phyloP scores from a whole-genome alignment of 2,113 vertebrate species.

The Hippolais icterina region DNA sequence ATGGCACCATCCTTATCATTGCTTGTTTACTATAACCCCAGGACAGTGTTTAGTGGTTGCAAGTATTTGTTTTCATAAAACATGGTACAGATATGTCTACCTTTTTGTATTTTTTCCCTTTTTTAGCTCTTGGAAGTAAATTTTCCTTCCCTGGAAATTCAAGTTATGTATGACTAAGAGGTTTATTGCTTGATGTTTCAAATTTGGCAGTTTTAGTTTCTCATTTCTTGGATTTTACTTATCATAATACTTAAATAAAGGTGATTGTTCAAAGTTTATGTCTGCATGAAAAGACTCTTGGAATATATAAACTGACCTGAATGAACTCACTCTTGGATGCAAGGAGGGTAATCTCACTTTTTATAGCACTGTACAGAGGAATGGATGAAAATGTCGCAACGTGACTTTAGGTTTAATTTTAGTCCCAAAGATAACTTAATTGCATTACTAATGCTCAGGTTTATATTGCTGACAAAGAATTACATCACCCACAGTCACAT shows the following conservation, averaged over 20 bases:
- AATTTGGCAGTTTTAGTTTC: not conserved
- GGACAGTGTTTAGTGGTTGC: not conserved
- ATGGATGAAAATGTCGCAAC: not conserved
- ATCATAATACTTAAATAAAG: not conserved
- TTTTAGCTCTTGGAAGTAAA: not conserved
- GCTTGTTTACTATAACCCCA: not conserved
- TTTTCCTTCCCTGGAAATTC: not conserved
- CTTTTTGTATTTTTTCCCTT: not conserved
- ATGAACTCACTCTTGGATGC: not conserved
- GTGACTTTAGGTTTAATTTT: not conserved
- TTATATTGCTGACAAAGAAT: not conserved
- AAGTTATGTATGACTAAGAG: not conserved
- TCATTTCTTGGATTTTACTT: not conserved
- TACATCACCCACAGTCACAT: not conserved
- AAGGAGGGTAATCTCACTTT: not conserved
- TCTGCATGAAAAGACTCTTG: not conserved
- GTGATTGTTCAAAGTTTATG: not conserved
- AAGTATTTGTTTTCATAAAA: slow-evolving; percentile 5
- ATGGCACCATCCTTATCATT: not conserved
- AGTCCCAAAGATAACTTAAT: not conserved
- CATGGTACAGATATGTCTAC: not conserved
- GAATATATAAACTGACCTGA: not conserved
- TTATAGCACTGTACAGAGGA: not conserved
- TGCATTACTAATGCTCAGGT: not conserved
- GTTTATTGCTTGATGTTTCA: not conserved